Evolutionary conservation across 2,797 vertebrate species (phyloP).

Genomic region (Gila robusta): DNA sequence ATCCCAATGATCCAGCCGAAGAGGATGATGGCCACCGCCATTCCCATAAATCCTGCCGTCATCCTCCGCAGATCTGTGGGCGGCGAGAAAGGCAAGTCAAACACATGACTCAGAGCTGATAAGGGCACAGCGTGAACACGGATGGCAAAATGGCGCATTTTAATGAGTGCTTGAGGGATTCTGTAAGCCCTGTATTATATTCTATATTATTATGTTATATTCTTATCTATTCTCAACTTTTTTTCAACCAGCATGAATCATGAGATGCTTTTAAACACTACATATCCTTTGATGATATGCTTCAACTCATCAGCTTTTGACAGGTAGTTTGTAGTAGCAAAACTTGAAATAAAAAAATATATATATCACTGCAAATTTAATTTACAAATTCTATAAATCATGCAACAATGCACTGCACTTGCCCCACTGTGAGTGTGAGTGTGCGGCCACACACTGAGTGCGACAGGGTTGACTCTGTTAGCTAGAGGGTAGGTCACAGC

Average conservation of each 20-base stretch:
- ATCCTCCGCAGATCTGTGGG: constrained; percentile 92
- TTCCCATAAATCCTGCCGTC: constrained; percentile 99
- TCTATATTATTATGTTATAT: background rate
- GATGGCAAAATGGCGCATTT: background rate
- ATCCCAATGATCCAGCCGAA: constrained; percentile 97
- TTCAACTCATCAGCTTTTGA: background rate
- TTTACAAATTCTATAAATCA: background rate
- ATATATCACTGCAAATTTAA: background rate
- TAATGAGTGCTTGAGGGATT: background rate
- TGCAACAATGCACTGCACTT: background rate
- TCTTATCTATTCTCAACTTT: background rate
- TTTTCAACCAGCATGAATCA: background rate
- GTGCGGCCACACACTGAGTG: constrained; percentile 27
- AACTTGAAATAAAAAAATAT: background rate
- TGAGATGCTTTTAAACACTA: background rate
- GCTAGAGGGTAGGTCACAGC: constrained; percentile 56
- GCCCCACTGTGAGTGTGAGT: constrained; percentile 22
- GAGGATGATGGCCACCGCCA: constrained; percentile 98
- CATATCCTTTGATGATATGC: background rate
- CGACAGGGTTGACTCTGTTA: constrained; percentile 40
- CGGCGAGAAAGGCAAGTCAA: constrained; percentile 43
- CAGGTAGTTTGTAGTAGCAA: background rate
- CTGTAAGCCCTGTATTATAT: background rate
- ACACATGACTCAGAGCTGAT: constrained; percentile 27
- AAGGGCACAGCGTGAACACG: background rate